These are phyloP conservation scores for Tetragonula clypearis DNA, from an alignment of 1,140 invertebrate species.

Conservation along the genomic window DNA sequence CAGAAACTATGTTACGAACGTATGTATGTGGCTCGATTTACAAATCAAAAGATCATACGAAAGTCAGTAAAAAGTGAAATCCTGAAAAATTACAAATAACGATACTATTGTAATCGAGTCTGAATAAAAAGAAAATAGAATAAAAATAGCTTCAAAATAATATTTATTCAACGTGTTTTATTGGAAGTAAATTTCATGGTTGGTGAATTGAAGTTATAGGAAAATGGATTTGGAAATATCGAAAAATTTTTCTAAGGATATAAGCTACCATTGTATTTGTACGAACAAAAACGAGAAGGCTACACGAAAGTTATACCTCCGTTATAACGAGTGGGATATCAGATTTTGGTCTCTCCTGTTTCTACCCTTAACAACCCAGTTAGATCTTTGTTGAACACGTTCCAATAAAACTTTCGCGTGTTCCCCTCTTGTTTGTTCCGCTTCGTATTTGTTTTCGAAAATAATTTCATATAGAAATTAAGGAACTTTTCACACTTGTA, in stretches of 20 bases:
- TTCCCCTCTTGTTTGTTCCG: not conserved
- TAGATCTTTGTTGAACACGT: not conserved
- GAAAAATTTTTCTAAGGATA: not conserved
- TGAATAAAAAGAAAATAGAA: too few relatives aligned
- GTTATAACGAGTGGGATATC: constrained; percentile 1
- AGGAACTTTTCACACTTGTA: not conserved
- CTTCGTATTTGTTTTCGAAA: not conserved
- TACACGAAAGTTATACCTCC: not conserved
- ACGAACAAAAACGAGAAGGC: not conserved
- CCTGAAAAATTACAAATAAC: not conserved
- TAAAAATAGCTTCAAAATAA: not conserved
- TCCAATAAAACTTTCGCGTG: not conserved
- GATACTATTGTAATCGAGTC: too few relatives aligned
- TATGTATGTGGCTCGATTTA: not conserved
- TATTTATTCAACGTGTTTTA: not conserved
- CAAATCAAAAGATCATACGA: not conserved
- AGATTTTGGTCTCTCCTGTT: not conserved
- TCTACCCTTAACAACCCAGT: not conserved
- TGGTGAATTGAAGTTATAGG: not conserved
- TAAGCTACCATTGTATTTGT: not conserved
- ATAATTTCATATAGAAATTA: not conserved
- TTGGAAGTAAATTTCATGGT: not conserved
- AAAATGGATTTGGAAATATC: not conserved
- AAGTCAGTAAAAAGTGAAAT: not conserved
- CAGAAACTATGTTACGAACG: not conserved